Evolutionary conservation across 2,888 invertebrate genomes (phyloP).

Genomic region (Xanthorhoe designata): DNA sequence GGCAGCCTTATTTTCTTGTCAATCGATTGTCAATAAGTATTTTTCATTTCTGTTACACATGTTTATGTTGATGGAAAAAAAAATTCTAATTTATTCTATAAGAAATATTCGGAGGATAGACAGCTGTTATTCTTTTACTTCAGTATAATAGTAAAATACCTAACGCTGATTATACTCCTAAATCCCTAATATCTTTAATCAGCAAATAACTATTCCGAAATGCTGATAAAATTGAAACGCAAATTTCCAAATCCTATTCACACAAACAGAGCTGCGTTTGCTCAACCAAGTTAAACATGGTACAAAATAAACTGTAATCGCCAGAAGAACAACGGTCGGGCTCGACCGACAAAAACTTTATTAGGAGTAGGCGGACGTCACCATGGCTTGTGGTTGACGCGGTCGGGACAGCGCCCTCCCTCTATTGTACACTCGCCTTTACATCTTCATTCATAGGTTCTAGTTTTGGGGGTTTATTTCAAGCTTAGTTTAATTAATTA

Average conservation of each 20-base stretch:
- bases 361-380: constrained; percentile 61
- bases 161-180: too few relatives aligned
- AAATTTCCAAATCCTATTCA: constrained; percentile 7
- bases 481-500: not conserved
- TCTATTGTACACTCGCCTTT: constrained; percentile 48
- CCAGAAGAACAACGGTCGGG: constrained; percentile 51
- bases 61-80: too few relatives aligned
- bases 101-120: too few relatives aligned
- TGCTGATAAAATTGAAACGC: not conserved
- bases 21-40: too few relatives aligned
- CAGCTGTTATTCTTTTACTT: too few relatives aligned
- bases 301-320: constrained; percentile 47
- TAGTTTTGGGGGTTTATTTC: constrained; percentile 5
- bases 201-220: not conserved
- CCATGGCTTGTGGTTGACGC: constrained; percentile 52
- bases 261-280: constrained; percentile 16
- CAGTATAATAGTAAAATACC: too few relatives aligned
- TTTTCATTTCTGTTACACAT: too few relatives aligned
- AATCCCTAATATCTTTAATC: too few relatives aligned
- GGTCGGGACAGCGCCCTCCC: constrained; percentile 31
- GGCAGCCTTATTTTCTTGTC: too few relatives aligned
- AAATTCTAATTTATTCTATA: too few relatives aligned
- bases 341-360: constrained; percentile 60
- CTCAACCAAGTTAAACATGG: constrained; percentile 39
- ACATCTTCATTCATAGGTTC: constrained; percentile 38